Percentiles rank a stretch among this genome's conserved stretches.
Evolutionary conservation across 2,888 invertebrate genomes (phyloP).

Genomic region (Deilephila elpenor): DNA sequence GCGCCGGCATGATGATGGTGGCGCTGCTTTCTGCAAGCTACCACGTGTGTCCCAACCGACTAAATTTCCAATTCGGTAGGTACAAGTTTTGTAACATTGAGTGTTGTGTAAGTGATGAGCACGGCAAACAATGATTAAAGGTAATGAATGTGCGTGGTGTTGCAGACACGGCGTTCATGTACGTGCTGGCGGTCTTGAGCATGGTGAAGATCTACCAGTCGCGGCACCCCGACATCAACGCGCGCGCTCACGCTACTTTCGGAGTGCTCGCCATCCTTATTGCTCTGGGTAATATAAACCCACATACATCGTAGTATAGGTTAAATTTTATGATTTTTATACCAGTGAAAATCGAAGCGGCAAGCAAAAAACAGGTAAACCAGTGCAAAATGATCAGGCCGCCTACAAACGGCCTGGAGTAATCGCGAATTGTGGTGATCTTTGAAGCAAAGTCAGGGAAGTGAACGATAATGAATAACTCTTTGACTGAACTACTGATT

Average conservation of each 20-base stretch:
- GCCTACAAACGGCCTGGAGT: no score
- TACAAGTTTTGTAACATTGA: no score
- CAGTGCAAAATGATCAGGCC: no score
- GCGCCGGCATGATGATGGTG: conserved; percentile 93
- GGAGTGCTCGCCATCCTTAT: conserved; percentile 91
- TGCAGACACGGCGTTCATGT: conserved; percentile 96
- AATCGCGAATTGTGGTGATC: no score
- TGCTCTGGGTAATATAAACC: conserved; percentile 80
- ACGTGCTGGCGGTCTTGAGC: conserved; percentile 93
- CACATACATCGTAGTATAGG: background rate
- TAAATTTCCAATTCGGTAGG: conserved; percentile 95
- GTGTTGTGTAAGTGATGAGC: background rate
- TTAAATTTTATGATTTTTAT: background rate
- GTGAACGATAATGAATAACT: no score
- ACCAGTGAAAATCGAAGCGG: no score
- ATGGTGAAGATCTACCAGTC: conserved; percentile 96
- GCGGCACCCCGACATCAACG: conserved; percentile 95
- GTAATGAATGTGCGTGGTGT: conserved; percentile 36
- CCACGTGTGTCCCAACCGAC: conserved; percentile 94
- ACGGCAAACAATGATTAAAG: background rate
- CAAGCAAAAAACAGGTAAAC: no score
- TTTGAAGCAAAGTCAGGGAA: no score
- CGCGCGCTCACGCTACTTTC: conserved; percentile 92
- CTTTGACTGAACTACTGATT: no score
- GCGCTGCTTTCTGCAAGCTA: conserved; percentile 94